A percentile compares a stretch with the other conserved stretches of the same genome.
Evolutionary conservation across 2,113 vertebrate species (phyloP).

Genomic region (Prionailurus viverrinus): DNA sequence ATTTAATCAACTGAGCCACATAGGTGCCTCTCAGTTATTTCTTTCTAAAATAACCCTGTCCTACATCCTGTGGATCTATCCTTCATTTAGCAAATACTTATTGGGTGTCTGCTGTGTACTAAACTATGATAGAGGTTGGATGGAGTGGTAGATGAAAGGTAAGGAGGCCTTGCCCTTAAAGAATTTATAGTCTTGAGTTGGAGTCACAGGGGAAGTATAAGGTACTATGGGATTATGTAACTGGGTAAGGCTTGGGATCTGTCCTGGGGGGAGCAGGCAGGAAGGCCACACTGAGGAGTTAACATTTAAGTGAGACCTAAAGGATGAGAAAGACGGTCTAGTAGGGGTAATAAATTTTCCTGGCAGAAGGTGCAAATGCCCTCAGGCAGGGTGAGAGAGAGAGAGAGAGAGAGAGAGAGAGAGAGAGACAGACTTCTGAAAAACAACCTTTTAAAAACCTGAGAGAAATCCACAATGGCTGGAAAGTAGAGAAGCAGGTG

Average conservation of each 20-base stretch:
- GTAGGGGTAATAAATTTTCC: slow-evolving; percentile 46
- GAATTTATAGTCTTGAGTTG: neutral
- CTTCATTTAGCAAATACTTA: slow-evolving; percentile 64
- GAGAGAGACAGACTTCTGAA: neutral
- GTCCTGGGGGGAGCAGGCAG: neutral
- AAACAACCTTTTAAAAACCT: slow-evolving; percentile 57
- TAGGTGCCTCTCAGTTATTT: neutral
- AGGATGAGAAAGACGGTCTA: slow-evolving; percentile 22
- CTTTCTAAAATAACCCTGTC: slow-evolving; percentile 49
- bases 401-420: neutral
- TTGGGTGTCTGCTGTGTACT: neutral
- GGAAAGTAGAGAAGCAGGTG: slow-evolving; percentile 37
- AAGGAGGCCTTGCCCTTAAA: neutral
- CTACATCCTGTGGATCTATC: slow-evolving; percentile 4
- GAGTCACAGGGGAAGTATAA: slow-evolving; percentile 16
- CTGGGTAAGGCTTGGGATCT: neutral
- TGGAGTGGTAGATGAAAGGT: neutral
- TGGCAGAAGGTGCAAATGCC: slow-evolving; percentile 23
- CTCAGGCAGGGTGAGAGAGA: neutral
- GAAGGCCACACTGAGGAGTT: neutral
- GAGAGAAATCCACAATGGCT: slow-evolving; percentile 58
- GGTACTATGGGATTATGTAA: neutral
- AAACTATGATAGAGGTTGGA: neutral
- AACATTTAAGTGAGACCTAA: slow-evolving; percentile 36
- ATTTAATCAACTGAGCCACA: no score